Percentiles rank a stretch among this genome's conserved stretches.
Conservation (phyloP, 2,888 invertebrate genomes). For the Zaprionus obscuricornis region DNA sequence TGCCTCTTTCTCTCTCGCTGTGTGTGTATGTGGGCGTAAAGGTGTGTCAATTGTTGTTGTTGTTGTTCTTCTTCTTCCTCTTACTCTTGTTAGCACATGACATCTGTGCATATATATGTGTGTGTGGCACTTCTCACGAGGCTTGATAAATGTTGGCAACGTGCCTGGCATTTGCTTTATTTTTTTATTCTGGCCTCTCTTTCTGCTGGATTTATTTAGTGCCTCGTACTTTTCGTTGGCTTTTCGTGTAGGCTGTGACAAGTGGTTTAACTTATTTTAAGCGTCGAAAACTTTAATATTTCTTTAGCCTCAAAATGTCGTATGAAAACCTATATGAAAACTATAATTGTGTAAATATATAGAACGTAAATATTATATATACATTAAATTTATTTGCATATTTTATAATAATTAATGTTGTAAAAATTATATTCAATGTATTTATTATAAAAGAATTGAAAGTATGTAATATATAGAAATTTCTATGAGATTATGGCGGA, state of each 20-base stretch:
- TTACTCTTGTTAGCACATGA: slow-evolving; percentile 51
- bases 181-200: slow-evolving; percentile 8
- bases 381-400: too few relatives aligned
- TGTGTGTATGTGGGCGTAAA: slow-evolving; percentile 23
- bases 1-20: not conserved
- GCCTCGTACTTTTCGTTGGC: slow-evolving; percentile 8
- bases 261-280: slow-evolving; percentile 20
- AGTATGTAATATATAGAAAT: too few relatives aligned
- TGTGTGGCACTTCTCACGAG: slow-evolving; percentile 18
- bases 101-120: slow-evolving; percentile 21
- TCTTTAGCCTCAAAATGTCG: not conserved
- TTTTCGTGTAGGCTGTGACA: slow-evolving; percentile 18
- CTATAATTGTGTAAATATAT: too few relatives aligned
- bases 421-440: too few relatives aligned
- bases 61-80: slow-evolving; percentile 17
- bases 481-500: too few relatives aligned
- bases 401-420: too few relatives aligned
- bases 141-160: slow-evolving; percentile 68
- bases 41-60: slow-evolving; percentile 44
- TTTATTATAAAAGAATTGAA: too few relatives aligned
- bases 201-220: slow-evolving; percentile 37
- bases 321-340: too few relatives aligned
- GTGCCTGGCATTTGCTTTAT: slow-evolving; percentile 63
- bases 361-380: too few relatives aligned
- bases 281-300: slow-evolving; percentile 15